Base-by-base conservation (phyloP, 1,140 invertebrate genomes). In the Saccostrea echinata region DNA sequence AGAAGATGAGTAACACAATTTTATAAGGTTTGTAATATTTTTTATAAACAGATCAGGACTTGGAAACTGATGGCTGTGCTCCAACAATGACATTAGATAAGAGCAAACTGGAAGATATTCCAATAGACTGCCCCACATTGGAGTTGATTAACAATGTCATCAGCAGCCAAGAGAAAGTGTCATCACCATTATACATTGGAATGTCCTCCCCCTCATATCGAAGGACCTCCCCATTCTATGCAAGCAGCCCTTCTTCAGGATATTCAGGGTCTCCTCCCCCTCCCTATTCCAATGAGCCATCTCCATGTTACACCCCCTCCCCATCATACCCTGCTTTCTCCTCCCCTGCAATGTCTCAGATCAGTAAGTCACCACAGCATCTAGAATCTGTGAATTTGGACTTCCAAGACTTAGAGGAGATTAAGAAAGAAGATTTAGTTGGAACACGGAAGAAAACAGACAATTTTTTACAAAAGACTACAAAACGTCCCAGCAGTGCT, bases 71-170 rank as follows among this genome's bases (percentile, higher is more conserved):
- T 76, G 68, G 68, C 27, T 76, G 27, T 76, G 68, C 68, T 12
- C 68, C 68, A 76, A 76, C 27, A 33, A 30, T 76, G 68, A 12
- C 68, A 30, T 18, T 76, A 27, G 68, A 76, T 76, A 27, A 30
- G 1, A 33, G 27, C 27, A 76, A 76, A 30, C 68, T 76, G 27
- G 27, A 76, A 13, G 68, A 30, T 33, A 76, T 76, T 76, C 68
- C 68, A 76, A 16, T 76, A 30, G 68, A 16, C 33, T 76, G 68
- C 27, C 68, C 68, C 2, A 76, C 68, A 76, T 11, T 76, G 27
- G 68, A 76, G 24, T 33, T 76, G 27, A 76, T 76, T 30, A 27
- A 76, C 68, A 76, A 76, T 33, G 68, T 76, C 68, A 76, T 76
- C 16, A 27, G 64, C 64, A 68, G 27, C 30, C 68, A 76, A 76